Percentiles rank a stretch among this genome's conserved stretches.
Evolutionary conservation across 2,113 vertebrate species (phyloP).

Genomic region (Sturnus vulgaris): DNA sequence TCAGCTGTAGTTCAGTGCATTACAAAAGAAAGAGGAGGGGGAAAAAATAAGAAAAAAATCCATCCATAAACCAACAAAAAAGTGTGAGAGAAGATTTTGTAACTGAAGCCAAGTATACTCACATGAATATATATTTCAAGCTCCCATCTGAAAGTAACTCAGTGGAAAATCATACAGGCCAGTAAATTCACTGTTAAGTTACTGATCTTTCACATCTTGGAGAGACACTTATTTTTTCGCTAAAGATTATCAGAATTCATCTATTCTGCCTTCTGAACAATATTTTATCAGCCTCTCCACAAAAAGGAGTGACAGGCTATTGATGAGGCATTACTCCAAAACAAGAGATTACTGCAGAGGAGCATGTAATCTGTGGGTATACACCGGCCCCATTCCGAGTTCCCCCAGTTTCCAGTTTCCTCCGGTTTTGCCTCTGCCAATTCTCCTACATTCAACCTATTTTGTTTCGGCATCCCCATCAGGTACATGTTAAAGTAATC

Average conservation of each 20-base stretch:
- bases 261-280: background rate
- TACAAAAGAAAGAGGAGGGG: background rate
- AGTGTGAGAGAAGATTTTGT: background rate
- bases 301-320: background rate
- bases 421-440: background rate
- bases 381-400: background rate
- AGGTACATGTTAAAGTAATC: background rate
- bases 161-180: background rate
- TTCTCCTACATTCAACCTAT: background rate
- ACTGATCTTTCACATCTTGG: background rate
- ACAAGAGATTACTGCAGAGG: background rate
- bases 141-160: background rate
- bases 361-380: background rate
- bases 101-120: background rate
- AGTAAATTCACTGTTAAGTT: background rate
- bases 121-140: background rate
- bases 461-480: background rate
- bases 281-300: background rate
- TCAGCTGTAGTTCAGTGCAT: background rate
- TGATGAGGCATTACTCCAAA: background rate
- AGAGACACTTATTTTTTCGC: background rate
- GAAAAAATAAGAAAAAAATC: background rate
- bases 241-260: background rate
- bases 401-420: background rate
- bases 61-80: background rate